phyloP scores from a whole-genome alignment of 2,797 vertebrate genomes.

The Chelon labrosus region DNA sequence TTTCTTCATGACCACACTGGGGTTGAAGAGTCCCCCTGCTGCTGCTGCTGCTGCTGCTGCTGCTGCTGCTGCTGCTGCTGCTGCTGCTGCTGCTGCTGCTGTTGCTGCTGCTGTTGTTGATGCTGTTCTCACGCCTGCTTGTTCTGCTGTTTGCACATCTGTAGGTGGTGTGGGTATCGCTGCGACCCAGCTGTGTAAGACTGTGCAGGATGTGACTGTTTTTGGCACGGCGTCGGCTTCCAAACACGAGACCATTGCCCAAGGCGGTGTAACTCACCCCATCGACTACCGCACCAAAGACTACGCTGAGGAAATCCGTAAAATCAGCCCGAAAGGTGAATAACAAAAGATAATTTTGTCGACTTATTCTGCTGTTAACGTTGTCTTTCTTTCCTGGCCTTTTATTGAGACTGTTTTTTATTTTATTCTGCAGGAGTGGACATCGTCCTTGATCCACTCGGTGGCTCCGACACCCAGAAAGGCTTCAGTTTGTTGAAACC shows the following conservation, averaged over 20 bases:
- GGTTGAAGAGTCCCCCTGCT: not conserved
- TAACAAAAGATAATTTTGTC: not conserved
- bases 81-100: not conserved
- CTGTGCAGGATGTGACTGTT: conserved; percentile 90
- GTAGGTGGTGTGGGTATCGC: conserved; percentile 92
- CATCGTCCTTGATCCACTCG: conserved; percentile 92
- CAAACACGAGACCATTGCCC: conserved; percentile 89
- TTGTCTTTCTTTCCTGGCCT: too few species aligned
- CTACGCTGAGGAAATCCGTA: conserved; percentile 90
- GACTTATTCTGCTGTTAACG: not conserved
- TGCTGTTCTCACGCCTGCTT: not conserved
- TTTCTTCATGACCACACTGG: too few species aligned
- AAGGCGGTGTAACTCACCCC: conserved; percentile 89
- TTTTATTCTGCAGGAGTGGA: conserved; percentile 85
- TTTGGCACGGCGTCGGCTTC: conserved; percentile 92
- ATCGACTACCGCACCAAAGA: conserved; percentile 93
- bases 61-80: conserved; percentile 1
- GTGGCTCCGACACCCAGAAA: conserved; percentile 91
- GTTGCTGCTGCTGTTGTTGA: not conserved
- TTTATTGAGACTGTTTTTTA: too few species aligned
- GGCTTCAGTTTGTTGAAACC: conserved; percentile 91
- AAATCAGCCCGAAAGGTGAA: conserved; percentile 91
- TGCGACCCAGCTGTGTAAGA: conserved; percentile 91
- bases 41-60: conserved; percentile 4
- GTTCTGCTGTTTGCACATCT: conserved; percentile 27